Evolutionary conservation across 2,113 vertebrate genomes (phyloP).

Genomic region (Cichladusa arquata): DNA sequence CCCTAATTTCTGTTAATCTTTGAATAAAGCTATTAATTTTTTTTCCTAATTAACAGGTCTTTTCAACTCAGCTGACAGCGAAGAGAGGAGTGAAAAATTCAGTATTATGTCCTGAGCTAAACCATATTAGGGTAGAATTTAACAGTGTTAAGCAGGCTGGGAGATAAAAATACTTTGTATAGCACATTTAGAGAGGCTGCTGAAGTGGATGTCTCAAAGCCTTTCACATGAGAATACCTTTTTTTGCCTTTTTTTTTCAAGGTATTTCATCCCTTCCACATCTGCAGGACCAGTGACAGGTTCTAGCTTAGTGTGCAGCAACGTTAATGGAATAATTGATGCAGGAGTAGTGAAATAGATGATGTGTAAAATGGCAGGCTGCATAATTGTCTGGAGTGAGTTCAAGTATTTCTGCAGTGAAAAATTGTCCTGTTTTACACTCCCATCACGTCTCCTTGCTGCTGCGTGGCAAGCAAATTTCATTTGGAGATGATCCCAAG

Average conservation of each 20-base stretch:
- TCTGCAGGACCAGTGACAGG: slow-evolving; percentile 39
- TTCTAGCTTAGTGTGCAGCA: slow-evolving; percentile 14
- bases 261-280: not conserved
- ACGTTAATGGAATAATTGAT: slow-evolving; percentile 69
- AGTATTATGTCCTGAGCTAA: slow-evolving; percentile 28
- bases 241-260: not conserved
- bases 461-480: slow-evolving; percentile 48
- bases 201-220: slow-evolving; percentile 11
- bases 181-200: not conserved
- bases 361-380: slow-evolving; percentile 75
- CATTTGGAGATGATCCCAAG: slow-evolving; percentile 60
- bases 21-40: slow-evolving; percentile 22
- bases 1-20: slow-evolving; percentile 52
- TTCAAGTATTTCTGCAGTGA: slow-evolving; percentile 71
- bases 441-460: slow-evolving; percentile 59
- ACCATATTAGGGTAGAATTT: slow-evolving; percentile 41
- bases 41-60: slow-evolving; percentile 28
- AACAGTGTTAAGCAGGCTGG: not conserved
- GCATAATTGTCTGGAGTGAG: slow-evolving; percentile 74
- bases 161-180: slow-evolving; percentile 47
- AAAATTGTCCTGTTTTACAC: slow-evolving; percentile 67
- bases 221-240: slow-evolving; percentile 5
- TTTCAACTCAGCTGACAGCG: slow-evolving; percentile 20
- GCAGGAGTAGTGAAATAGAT: slow-evolving; percentile 69
- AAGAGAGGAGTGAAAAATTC: slow-evolving; percentile 29